Evolutionary conservation across 2,888 invertebrate genomes (phyloP), one percentile per base, ranked within the genome.

Genomic region (Hofmannophila pseudospretella): DNA sequence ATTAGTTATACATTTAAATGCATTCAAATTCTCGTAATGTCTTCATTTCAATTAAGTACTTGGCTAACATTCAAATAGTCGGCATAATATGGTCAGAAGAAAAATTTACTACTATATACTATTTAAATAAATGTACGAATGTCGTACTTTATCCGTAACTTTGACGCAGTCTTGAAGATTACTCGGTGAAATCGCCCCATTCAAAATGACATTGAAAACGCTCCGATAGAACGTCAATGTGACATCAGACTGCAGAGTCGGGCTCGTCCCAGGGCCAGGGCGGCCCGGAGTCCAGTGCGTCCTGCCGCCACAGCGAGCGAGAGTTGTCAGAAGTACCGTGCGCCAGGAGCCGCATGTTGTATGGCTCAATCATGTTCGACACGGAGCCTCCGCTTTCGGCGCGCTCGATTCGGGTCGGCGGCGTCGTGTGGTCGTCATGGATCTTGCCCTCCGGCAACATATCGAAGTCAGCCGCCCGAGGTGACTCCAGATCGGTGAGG

Each of bases 181-280:
- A 16, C 3, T 16, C 16, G 16, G 3, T 5, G 16, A 16, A 16
- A 5, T 5, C 3, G 3, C 5, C 3, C 5, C 3, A 5, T 16
- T 3, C 16, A 16, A 16, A 16, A 16, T 16, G 16, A 16, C 16
- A 16, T 5, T n/a, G 13, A 20, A 12, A 22, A 12, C 14, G 13
- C 22, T 11, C n/a, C 23, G n/a, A 8, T n/a, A n/a, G 4, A 30
- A 19, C 16, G 16, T 14, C 25, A 13, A 28, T 22, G 30, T 13
- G 36, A 13, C 28, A 20, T 82, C 84, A 87, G 28, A 88, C 86
- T 36, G 82, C 74, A 3, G 84, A 84, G 67, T 87, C 87, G 11
- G 86, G 81, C 53, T 81, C 79, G 54, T 78, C 79, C 78, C 82
- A 80, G n/a, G 80, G 81, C 84, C 85, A 85, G 25, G 85, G 84